Evolutionary conservation across 2,888 invertebrate species (phyloP).

Genomic region (Notodonta dromedarius): DNA sequence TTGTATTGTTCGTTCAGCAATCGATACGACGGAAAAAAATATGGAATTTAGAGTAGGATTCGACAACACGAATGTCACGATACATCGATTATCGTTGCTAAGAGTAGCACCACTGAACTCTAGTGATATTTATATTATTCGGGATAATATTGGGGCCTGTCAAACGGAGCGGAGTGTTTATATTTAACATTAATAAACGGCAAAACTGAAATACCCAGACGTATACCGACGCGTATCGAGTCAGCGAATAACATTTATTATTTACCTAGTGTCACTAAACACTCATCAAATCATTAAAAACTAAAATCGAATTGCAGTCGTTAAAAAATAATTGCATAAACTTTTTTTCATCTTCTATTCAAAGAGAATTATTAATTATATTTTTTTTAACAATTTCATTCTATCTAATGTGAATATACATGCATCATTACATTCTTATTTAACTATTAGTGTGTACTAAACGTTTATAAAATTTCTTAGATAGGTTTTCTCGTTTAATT

Average conservation of each 20-base stretch:
- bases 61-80: too few relatives aligned
- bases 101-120: too few relatives aligned
- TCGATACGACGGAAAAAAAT: too few relatives aligned
- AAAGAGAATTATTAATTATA: constrained; percentile 44
- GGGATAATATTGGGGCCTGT: constrained; percentile 32
- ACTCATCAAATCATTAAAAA: constrained; percentile 52
- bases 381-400: constrained; percentile 60
- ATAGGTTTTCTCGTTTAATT: constrained; percentile 58
- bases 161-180: constrained; percentile 28
- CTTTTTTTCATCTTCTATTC: constrained; percentile 41
- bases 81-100: too few relatives aligned
- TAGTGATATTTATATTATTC: not conserved
- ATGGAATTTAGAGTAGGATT: too few relatives aligned
- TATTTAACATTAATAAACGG: constrained; percentile 31
- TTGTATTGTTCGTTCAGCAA: too few relatives aligned
- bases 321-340: constrained; percentile 45
- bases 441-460: constrained; percentile 71
- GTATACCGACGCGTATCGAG: constrained; percentile 33
- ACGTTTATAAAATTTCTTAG: constrained; percentile 68
- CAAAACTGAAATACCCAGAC: constrained; percentile 39
- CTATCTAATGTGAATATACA: constrained; percentile 75
- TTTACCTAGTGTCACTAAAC: constrained; percentile 46
- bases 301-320: constrained; percentile 53
- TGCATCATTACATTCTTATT: constrained; percentile 64
- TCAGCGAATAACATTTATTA: constrained; percentile 48